A percentile compares a stretch with the other conserved stretches of the same genome.
These are phyloP conservation scores for Lasiurus borealis DNA, from an alignment of 2,113 vertebrate genomes.

Conservation along the genomic window DNA sequence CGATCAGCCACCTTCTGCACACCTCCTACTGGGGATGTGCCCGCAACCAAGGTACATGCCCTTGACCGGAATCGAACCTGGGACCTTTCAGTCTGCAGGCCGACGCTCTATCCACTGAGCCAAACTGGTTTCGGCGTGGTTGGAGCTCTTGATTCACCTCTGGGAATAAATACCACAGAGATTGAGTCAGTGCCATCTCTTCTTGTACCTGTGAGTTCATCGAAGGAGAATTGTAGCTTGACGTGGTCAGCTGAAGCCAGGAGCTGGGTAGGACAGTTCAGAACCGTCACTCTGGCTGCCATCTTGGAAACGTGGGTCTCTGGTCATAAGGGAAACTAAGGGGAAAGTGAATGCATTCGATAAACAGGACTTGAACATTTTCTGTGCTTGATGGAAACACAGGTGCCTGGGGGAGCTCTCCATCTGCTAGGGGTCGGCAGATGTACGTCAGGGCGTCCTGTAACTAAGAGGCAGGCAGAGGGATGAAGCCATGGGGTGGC, in stretches of 20 bases:
- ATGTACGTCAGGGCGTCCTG: neutral
- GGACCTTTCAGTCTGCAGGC: too few species aligned
- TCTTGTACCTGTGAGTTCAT: neutral
- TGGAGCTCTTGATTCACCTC: neutral
- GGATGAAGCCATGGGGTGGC: neutral
- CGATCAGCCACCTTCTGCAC: too few species aligned
- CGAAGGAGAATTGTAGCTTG: neutral
- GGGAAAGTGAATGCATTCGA: neutral
- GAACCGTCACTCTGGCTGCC: neutral
- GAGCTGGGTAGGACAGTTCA: neutral
- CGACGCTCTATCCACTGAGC: too few species aligned
- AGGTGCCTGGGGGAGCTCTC: neutral
- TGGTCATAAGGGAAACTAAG: neutral
- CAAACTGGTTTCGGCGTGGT: neutral
- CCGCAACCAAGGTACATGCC: too few species aligned
- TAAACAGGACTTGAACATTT: neutral
- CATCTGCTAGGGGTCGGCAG: neutral
- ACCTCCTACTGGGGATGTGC: too few species aligned
- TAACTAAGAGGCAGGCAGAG: neutral
- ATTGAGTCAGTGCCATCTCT: neutral
- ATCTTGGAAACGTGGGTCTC: neutral
- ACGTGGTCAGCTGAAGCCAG: neutral
- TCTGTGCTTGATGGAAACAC: neutral
- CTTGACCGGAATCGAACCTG: too few species aligned
- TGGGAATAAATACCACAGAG: neutral